These are phyloP conservation scores for Machaerirhynchus nigripectus DNA, from an alignment of 2,113 vertebrate species.

Conservation along the genomic window DNA sequence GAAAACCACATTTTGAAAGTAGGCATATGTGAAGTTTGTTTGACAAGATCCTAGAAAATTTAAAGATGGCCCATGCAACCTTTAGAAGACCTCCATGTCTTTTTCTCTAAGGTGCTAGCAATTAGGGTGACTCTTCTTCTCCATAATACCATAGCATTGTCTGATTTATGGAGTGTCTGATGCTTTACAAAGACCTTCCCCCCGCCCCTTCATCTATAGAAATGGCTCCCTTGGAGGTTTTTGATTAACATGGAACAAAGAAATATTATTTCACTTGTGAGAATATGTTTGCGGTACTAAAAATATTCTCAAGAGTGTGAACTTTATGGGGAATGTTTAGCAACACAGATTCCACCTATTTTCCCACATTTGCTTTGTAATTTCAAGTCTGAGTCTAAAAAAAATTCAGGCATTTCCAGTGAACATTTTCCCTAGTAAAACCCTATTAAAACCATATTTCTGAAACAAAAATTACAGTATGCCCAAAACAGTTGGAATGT, in stretches of 20 bases:
- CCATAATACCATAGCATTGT: neutral
- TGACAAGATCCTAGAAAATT: neutral
- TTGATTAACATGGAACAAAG: slow-evolving; percentile 29
- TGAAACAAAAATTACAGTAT: neutral
- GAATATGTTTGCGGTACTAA: neutral
- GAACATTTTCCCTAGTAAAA: neutral
- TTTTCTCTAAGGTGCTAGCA: neutral
- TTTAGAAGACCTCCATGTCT: neutral
- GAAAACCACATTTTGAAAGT: neutral
- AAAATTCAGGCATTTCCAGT: neutral
- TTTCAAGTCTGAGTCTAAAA: neutral
- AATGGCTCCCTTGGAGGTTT: neutral
- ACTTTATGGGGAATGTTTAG: slow-evolving; percentile 2
- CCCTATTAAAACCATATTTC: slow-evolving; percentile 46
- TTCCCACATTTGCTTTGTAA: slow-evolving; percentile 14
- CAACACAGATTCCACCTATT: slow-evolving; percentile 15
- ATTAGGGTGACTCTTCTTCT: neutral
- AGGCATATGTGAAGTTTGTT: neutral
- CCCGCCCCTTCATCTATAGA: neutral
- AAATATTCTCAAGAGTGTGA: slow-evolving; percentile 36
- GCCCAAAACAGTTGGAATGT: neutral
- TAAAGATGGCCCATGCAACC: neutral
- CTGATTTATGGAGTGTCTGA: neutral
- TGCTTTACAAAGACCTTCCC: neutral
- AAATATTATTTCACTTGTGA: neutral